These are phyloP conservation scores for Halotydeus destructor DNA, from an alignment of 1,140 invertebrate genomes.

Conservation along the genomic window DNA sequence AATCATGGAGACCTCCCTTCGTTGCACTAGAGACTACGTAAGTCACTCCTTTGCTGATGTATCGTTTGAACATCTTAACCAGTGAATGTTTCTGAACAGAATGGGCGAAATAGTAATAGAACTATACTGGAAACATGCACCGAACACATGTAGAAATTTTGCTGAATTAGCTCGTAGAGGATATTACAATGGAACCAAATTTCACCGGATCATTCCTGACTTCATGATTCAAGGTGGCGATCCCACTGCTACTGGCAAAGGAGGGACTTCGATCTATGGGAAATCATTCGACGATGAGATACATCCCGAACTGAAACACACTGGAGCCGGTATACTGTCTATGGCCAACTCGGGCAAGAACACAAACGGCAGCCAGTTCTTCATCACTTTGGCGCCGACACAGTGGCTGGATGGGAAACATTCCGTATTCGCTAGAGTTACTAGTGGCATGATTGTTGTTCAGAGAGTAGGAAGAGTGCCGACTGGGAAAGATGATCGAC, in stretches of 20 bases:
- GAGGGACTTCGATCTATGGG: slow-evolving; percentile 84
- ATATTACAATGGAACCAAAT: slow-evolving; percentile 84
- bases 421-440: slow-evolving; percentile 30
- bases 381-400: slow-evolving; percentile 61
- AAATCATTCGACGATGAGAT: slow-evolving; percentile 88
- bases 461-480: slow-evolving; percentile 77
- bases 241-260: slow-evolving; percentile 82
- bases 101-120: slow-evolving; percentile 9
- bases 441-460: slow-evolving; percentile 80
- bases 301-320: slow-evolving; percentile 66
- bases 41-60: not conserved
- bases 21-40: slow-evolving; percentile 6
- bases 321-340: slow-evolving; percentile 72
- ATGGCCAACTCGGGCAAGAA: slow-evolving; percentile 96
- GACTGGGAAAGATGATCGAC: slow-evolving; percentile 82
- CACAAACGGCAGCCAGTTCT: slow-evolving; percentile 95
- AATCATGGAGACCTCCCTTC: slow-evolving; percentile 1
- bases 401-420: slow-evolving; percentile 65
- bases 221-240: slow-evolving; percentile 99
- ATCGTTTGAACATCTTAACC: not conserved
- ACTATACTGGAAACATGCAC: slow-evolving; percentile 65
- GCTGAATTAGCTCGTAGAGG: slow-evolving; percentile 67
- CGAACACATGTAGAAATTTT: slow-evolving; percentile 95
- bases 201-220: slow-evolving; percentile 87
- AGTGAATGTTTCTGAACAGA: not conserved